Base-by-base conservation (phyloP, 2,888 invertebrate genomes). In the Chalcis sispes region DNA sequence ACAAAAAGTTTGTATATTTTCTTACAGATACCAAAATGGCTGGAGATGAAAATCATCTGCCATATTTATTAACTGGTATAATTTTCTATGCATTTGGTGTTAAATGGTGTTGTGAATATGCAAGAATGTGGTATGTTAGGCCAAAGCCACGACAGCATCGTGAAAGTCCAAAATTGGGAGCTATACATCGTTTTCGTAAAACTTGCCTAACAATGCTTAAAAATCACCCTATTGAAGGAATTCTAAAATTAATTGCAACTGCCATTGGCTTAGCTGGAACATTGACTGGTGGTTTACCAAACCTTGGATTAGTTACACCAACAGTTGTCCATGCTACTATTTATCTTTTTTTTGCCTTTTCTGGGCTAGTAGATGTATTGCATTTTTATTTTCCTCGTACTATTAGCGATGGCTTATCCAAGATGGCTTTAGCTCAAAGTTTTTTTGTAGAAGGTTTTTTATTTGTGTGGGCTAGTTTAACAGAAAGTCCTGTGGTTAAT, bases 301-400 rank as follows among this genome's bases (percentile, higher is more conserved):
- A 83, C 67, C 79, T 75, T 32, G 82, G 79, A 36, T 80, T 80
- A 0, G 81, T 83, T 0, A 84, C 86, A 1, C 83, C 86, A 3
- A 86, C 86, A 82, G 87, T 87, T 36, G 83, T 85, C 15, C 83
- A 86, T 64, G 88, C 89, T 3, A 89, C 89, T 5, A 86, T 89
- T 56, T 89, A 89, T 79, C 82, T 89, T 0, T 89, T 89, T 70
- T 89, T 89, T 75, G 89, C 89, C 2, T 86, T 89, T 66, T 89
- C 89, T 65, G 89, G 89, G 8, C 81, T 89, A 0, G 87, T 88
- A 2, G 89, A 89, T 75, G 86, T 89, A 7, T 78, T 89, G 2
- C 84, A 86, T 65, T 89, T 88, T 81, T 89, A 89, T 77, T 89
- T 88, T 77, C 87, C 88, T 1, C 83, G 82, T 18, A 86, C 85